These are phyloP conservation scores for Tiliacea citrago DNA, from an alignment of 2,888 invertebrate species.

Conservation along the genomic window DNA sequence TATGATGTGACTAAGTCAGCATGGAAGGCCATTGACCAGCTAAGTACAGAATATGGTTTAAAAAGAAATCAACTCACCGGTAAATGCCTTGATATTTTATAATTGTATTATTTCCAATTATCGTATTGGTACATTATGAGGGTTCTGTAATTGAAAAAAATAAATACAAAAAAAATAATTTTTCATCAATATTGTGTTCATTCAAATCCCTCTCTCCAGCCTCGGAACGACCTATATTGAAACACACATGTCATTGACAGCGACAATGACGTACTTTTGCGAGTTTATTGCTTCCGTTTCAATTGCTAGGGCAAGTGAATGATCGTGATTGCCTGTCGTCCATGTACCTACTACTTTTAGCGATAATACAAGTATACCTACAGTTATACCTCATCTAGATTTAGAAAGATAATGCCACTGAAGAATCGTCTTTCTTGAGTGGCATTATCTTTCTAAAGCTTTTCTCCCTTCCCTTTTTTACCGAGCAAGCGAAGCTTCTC, in stretches of 20 bases:
- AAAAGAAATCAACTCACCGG: background rate
- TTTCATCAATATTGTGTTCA: conserved; percentile 16
- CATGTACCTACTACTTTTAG: too few relatives aligned
- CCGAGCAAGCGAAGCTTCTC: too few relatives aligned
- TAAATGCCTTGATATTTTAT: background rate
- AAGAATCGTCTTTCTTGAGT: too few relatives aligned
- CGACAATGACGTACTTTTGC: conserved; percentile 48
- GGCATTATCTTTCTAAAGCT: too few relatives aligned
- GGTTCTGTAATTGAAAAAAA: background rate
- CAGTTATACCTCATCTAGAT: too few relatives aligned
- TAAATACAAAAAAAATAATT: too few relatives aligned
- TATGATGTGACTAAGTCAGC: background rate
- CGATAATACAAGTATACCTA: too few relatives aligned
- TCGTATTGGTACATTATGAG: background rate
- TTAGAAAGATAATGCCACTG: too few relatives aligned
- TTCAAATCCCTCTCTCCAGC: background rate
- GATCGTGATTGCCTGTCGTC: conserved; percentile 29
- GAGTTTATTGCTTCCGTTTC: conserved; percentile 59
- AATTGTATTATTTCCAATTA: background rate
- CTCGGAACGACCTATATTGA: conserved; percentile 27
- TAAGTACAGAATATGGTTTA: background rate
- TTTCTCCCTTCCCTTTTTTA: too few relatives aligned
- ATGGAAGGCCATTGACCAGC: background rate
- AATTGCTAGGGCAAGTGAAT: conserved; percentile 32
- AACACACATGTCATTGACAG: conserved; percentile 26